A percentile compares a stretch with the other conserved stretches of the same genome.
These are phyloP conservation scores for Caprella mutica DNA, from an alignment of 2,888 invertebrate genomes.

Conservation along the genomic window DNA sequence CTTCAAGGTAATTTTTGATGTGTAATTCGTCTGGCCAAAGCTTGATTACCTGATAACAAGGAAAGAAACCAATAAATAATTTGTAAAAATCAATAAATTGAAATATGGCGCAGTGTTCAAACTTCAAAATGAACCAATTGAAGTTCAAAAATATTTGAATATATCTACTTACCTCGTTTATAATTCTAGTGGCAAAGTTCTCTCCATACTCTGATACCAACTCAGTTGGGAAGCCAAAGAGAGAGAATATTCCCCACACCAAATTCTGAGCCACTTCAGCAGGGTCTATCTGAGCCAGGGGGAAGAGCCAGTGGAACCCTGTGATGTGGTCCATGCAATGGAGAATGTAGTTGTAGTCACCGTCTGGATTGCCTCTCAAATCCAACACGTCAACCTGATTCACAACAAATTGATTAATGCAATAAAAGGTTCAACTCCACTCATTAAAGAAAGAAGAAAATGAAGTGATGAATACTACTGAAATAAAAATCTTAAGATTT, in stretches of 20 bases:
- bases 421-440: too few relatives aligned
- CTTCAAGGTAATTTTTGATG: slow-evolving; percentile 9
- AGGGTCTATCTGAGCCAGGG: slow-evolving; percentile 2
- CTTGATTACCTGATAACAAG: neutral
- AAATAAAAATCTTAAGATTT: too few relatives aligned
- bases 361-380: slow-evolving; percentile 1
- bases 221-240: slow-evolving; percentile 5
- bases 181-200: slow-evolving; percentile 1
- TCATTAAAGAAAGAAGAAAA: too few relatives aligned
- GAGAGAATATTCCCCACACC: slow-evolving; percentile 6
- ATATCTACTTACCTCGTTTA: neutral
- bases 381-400: slow-evolving; percentile 4
- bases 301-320: slow-evolving; percentile 9
- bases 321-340: slow-evolving; percentile 12
- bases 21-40: slow-evolving; percentile 5
- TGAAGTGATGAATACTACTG: too few relatives aligned
- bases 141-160: too few relatives aligned
- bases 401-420: neutral
- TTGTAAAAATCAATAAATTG: too few relatives aligned
- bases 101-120: too few relatives aligned
- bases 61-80: too few relatives aligned
- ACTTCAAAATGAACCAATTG: too few relatives aligned
- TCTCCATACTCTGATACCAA: slow-evolving; percentile 7
- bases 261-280: slow-evolving; percentile 5
- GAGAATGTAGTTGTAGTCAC: slow-evolving; percentile 7